Base-by-base conservation (phyloP, 2,797 vertebrate species). In the Onychomys arenicola region DNA sequence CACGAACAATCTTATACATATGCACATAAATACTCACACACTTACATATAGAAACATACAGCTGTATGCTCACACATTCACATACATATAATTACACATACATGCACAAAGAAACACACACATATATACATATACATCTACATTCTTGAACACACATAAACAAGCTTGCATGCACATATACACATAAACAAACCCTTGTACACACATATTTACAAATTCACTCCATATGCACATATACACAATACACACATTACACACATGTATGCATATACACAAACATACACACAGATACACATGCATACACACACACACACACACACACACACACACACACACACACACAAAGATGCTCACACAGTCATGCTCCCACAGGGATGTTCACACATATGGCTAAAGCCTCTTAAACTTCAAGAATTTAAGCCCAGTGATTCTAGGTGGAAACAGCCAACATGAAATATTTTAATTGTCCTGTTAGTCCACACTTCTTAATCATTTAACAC, bases 401-500 rank as follows among this genome's bases (percentile, higher is more conserved):
- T 57, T 29, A 46, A 87, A n/a, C 5, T 76, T 84, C 10, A 57
- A 25, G 17, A 81, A 90, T 32, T 43, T 5, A 55, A 25, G 59
- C 43, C 32, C 14, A 86, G 52, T 4, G 34, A 77, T 90, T 81
- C 19, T 87, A 37, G 13, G 69, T n/a, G 37, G 13, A 77, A 93
- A 67, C 61, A 85, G 2, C 3, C 27, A 78, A 9, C 17, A 46
- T 16, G 4, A 95, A 96, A 59, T 93, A 91, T 94, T 93, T 97
- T 94, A 91, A 80, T 4, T n/a, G 14, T 63, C 2, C n/a, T 37
- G 29, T 69, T 12, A 85, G 37, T 61, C 67, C 14, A 92, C 40
- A 46, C 5, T 84, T 40, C 59, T 76, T 40, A 65, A 17, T 69
- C 13, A 80, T 49, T 89, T 89, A 78, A 84, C 89, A 81, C 1